Evolutionary conservation across 2,113 vertebrate genomes (phyloP), one percentile per base, ranked within the genome.

Genomic region (Notarius quadriscutis): DNA sequence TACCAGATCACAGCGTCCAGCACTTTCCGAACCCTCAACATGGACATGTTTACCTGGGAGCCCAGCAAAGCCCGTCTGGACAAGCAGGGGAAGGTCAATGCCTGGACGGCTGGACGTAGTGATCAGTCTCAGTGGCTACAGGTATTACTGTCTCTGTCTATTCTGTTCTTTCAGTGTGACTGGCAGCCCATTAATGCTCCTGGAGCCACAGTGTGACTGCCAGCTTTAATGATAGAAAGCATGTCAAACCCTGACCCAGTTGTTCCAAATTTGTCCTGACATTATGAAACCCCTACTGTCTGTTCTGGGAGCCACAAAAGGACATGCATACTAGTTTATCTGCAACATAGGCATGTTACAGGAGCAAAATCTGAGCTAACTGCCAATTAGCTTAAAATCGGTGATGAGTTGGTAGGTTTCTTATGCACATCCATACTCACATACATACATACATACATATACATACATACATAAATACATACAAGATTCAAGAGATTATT

Each of bases 31-130:
- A 99, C 98, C 0, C 97, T 99, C 92, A 99, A 99, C 94, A 99
- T 99, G 98, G 98, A 99, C 92, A 99, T 99, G 97, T 99, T 99
- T 7, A 94, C 98, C 10, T 99, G 98, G 98, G 98, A 99, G 91
- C 96, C 98, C n/a, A 95, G 97, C 77, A 99, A 99, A 93, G 97
- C 98, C 74, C 95, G 98, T 0, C 94, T 99, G 91, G 98, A 99
- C 95, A 99, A 98, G 91, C 98, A 99, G 93, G 98, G 98, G 90
- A 99, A 99, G 92, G 98, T 99, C 60, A 99, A 99, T 30, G 98
- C 98, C 72, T 99, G 98, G 98, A 99, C 98, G 22, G 98, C 98
- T 0, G 98, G 98, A 91, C 97, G 96, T 91, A 99, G 96, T 3
- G 98, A 99, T 93, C 98, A 99, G 91, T 99, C 98, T 6, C 98